These are phyloP conservation scores for Thinocorus orbignyianus DNA, from an alignment of 2,113 vertebrate genomes.

Conservation along the genomic window DNA sequence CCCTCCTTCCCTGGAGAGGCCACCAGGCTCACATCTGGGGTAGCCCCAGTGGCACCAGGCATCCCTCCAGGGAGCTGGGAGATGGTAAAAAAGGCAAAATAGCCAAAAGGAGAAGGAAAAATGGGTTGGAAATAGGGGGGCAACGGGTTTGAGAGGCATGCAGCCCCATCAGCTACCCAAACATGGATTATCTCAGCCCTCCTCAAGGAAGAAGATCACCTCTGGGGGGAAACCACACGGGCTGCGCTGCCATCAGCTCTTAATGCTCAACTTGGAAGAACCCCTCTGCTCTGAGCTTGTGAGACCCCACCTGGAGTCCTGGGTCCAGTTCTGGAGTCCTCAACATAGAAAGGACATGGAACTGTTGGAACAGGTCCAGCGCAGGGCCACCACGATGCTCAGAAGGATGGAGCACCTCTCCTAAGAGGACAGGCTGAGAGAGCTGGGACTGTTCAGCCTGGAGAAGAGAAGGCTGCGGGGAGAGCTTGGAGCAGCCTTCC, in stretches of 20 bases:
- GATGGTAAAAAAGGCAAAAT: not conserved
- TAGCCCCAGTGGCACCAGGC: not conserved
- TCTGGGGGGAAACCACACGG: rapidly evolving
- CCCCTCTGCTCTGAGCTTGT: too few species aligned
- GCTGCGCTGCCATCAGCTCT: not conserved
- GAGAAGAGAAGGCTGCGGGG: too few species aligned
- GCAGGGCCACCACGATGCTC: too few species aligned
- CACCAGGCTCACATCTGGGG: not conserved
- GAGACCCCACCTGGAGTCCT: too few species aligned
- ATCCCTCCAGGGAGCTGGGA: not conserved
- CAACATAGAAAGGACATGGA: too few species aligned
- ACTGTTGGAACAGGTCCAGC: too few species aligned
- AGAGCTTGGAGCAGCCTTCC: too few species aligned
- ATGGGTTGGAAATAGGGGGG: not conserved
- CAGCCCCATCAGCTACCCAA: rapidly evolving
- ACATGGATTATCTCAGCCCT: rapidly evolving
- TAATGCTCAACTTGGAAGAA: rapidly evolving
- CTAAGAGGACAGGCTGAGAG: too few species aligned
- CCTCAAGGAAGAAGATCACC: rapidly evolving
- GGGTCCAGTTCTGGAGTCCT: too few species aligned
- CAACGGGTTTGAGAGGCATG: not conserved
- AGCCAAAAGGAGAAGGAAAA: not conserved
- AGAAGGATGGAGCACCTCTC: too few species aligned
- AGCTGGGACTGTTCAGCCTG: too few species aligned
- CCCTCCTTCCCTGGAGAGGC: not conserved